phyloP scores from a whole-genome alignment of 2,888 invertebrate genomes.

The Macrosiphum euphorbiae region DNA sequence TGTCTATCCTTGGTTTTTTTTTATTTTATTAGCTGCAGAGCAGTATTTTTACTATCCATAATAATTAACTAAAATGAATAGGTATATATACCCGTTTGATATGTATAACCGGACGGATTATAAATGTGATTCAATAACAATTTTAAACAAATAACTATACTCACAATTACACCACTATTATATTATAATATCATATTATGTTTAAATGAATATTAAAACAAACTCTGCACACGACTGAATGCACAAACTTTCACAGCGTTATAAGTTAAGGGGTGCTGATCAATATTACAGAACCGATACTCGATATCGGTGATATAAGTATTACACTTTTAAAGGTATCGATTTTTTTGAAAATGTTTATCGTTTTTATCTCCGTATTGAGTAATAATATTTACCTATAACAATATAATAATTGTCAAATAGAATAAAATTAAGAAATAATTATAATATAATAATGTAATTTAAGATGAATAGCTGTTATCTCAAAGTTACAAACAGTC shows the following conservation, averaged over 20 bases:
- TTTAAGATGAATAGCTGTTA: no score
- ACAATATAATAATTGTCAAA: no score
- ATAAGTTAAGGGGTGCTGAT: not conserved
- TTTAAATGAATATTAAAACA: not conserved
- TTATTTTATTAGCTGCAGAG: not conserved
- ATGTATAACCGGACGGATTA: not conserved
- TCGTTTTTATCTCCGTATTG: no score
- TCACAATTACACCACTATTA: not conserved
- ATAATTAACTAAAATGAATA: not conserved
- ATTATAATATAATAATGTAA: no score
- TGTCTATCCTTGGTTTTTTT: not conserved
- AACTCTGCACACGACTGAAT: not conserved
- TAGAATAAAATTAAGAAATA: no score
- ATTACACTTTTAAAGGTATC: no score
- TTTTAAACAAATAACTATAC: not conserved
- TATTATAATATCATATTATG: not conserved
- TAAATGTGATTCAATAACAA: not conserved
- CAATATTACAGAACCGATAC: not conserved
- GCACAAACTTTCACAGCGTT: not conserved
- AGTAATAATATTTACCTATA: no score
- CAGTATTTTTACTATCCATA: not conserved
- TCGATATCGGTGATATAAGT: not conserved
- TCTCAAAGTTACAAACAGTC: no score
- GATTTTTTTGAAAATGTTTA: no score
- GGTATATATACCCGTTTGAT: not conserved